These are phyloP conservation scores for Tautogolabrus adspersus DNA, from an alignment of 2,113 vertebrate genomes.

Conservation along the genomic window DNA sequence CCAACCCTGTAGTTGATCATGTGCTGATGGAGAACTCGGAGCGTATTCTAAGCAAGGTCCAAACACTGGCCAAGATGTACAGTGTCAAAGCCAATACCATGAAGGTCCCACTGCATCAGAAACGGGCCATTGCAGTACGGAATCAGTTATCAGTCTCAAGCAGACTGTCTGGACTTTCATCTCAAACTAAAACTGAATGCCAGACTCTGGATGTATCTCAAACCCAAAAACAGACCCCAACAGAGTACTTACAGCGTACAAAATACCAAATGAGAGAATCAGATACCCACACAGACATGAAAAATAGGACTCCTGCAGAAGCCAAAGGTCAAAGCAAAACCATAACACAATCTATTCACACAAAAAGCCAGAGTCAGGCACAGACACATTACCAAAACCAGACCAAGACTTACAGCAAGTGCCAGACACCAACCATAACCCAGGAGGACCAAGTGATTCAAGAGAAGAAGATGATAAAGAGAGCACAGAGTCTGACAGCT, in stretches of 20 bases:
- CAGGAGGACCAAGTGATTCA: slow-evolving; percentile 4
- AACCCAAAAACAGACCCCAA: neutral
- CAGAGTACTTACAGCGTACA: neutral
- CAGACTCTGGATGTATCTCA: slow-evolving; percentile 7
- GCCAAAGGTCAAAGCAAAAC: slow-evolving; percentile 24
- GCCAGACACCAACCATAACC: slow-evolving; percentile 3
- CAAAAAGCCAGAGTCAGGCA: slow-evolving; percentile 12
- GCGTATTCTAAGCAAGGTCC: slow-evolving; percentile 89
- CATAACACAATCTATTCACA: neutral
- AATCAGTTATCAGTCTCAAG: slow-evolving; percentile 26
- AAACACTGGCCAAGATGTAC: slow-evolving; percentile 90
- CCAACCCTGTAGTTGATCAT: slow-evolving; percentile 64
- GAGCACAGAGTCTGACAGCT: slow-evolving; percentile 12
- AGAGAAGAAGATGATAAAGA: slow-evolving; percentile 12
- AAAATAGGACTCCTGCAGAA: neutral
- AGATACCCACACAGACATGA: neutral
- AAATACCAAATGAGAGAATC: neutral
- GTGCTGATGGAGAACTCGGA: slow-evolving; percentile 84
- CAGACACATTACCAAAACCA: slow-evolving; percentile 19
- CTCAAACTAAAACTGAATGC: slow-evolving; percentile 1
- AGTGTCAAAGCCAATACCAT: slow-evolving; percentile 85
- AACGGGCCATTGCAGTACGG: slow-evolving; percentile 40
- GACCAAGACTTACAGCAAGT: neutral
- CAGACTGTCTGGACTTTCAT: neutral
- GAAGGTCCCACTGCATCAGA: slow-evolving; percentile 83